phyloP scores from a whole-genome alignment of 2,888 invertebrate genomes.

The Toxonevra muliebris region DNA sequence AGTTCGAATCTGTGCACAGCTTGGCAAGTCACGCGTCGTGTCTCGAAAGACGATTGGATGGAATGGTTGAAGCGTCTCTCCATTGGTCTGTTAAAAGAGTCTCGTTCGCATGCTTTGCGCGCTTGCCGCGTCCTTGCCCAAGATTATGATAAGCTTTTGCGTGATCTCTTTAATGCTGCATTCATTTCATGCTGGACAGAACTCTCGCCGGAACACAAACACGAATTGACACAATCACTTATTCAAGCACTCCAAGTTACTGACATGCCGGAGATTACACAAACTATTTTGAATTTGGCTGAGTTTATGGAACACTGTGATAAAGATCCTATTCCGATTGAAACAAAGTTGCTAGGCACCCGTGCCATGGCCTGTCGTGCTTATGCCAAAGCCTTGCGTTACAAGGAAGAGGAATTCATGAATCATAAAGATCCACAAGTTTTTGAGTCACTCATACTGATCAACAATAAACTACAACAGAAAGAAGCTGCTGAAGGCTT shows the following conservation, averaged over 20 bases:
- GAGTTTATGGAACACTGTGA: constrained; percentile 99
- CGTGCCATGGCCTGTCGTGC: constrained; percentile 93
- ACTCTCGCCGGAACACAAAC: constrained; percentile 77
- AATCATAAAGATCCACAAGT: constrained; percentile 84
- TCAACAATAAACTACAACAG: constrained; percentile 98
- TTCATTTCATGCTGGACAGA: constrained; percentile 99
- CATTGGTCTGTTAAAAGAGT: constrained; percentile 92
- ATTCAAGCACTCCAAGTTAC: constrained; percentile 91
- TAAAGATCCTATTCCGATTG: constrained; percentile 90
- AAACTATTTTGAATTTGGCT: constrained; percentile 94
- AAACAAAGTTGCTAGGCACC: constrained; percentile 86
- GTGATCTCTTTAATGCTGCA: constrained; percentile 97
- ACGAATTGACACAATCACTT: constrained; percentile 85
- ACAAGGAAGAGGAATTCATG: constrained; percentile 92
- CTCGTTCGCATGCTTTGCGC: constrained; percentile 92
- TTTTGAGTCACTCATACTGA: constrained; percentile 92
- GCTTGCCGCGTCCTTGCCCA: constrained; percentile 94
- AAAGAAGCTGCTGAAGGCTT: constrained; percentile 97
- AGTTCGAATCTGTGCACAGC: constrained; percentile 86
- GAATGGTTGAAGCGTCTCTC: constrained; percentile 95
- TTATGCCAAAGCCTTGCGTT: constrained; percentile 73
- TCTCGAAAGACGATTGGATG: constrained; percentile 98
- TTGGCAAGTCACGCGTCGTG: constrained; percentile 91
- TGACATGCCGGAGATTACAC: constrained; percentile 94
- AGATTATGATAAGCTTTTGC: constrained; percentile 92